These are phyloP conservation scores for Drosophila kepulauana DNA, from an alignment of 1,140 invertebrate genomes.

Conservation along the genomic window DNA sequence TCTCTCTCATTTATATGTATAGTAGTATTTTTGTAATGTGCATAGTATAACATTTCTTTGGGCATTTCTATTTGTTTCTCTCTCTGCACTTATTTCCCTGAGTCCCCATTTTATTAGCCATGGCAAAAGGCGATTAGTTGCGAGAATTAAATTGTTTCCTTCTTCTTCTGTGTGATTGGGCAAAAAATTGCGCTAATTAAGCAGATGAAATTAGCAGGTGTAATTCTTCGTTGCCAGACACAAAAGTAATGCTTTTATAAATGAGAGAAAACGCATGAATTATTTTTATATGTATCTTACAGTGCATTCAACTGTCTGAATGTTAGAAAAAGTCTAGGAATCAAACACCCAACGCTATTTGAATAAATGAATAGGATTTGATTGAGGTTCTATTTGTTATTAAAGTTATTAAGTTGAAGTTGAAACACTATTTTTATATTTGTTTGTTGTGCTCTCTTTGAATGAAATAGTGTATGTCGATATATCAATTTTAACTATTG, in stretches of 20 bases:
- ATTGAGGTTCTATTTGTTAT: too few species aligned
- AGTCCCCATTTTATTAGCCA: conserved; percentile 28
- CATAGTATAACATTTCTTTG: not conserved
- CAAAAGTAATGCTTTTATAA: not conserved
- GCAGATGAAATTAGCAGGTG: conserved; percentile 10
- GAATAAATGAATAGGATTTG: too few species aligned
- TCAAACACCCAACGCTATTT: too few species aligned
- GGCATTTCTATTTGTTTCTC: conserved; percentile 10
- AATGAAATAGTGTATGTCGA: too few species aligned
- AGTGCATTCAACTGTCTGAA: too few species aligned
- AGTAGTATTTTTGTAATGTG: conserved; percentile 1
- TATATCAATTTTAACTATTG: too few species aligned
- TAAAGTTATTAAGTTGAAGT: too few species aligned
- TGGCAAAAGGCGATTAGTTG: conserved; percentile 58
- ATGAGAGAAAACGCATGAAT: too few species aligned
- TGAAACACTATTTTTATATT: too few species aligned
- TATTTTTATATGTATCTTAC: too few species aligned
- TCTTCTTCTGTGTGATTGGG: conserved; percentile 16
- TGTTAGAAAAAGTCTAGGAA: too few species aligned
- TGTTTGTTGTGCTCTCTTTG: too few species aligned
- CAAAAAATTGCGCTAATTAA: conserved; percentile 25
- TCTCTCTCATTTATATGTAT: conserved; percentile 4
- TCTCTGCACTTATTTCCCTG: conserved; percentile 5
- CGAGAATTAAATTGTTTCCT: conserved; percentile 11
- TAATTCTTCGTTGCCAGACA: not conserved